These are phyloP conservation scores for Macroglossus sobrinus DNA, from an alignment of 2,113 vertebrate species.

Conservation along the genomic window DNA sequence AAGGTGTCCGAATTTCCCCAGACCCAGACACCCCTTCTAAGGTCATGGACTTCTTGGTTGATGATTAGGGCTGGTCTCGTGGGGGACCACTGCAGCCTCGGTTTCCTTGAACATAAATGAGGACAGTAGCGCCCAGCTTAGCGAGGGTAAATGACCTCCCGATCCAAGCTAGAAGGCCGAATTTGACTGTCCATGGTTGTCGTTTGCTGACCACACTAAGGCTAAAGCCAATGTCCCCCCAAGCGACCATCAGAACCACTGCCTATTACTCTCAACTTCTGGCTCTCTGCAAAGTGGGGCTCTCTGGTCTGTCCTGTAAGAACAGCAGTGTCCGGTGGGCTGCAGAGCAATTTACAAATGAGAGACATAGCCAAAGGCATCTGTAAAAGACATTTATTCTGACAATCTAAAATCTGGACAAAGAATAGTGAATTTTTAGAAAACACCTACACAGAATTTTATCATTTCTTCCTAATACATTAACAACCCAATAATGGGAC, in stretches of 20 bases:
- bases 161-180: background rate
- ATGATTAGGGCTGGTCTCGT: background rate
- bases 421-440: constrained; percentile 70
- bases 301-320: too few species aligned
- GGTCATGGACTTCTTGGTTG: background rate
- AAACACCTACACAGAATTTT: constrained; percentile 71
- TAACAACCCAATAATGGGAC: constrained; percentile 73
- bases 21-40: background rate
- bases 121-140: background rate
- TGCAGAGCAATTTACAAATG: background rate
- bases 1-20: too few species aligned
- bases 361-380: background rate
- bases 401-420: constrained; percentile 80
- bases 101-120: background rate
- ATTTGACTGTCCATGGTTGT: rapidly evolving
- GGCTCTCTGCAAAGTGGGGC: background rate
- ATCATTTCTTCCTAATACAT: constrained; percentile 67
- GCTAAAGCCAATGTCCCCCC: background rate
- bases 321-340: background rate
- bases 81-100: background rate
- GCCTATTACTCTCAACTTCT: background rate
- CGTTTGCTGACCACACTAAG: background rate
- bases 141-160: background rate
- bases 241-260: background rate
- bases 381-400: constrained; percentile 84